Evolutionary conservation across 2,888 invertebrate genomes (phyloP).

Genomic region (Polydrusus tereticollis): DNA sequence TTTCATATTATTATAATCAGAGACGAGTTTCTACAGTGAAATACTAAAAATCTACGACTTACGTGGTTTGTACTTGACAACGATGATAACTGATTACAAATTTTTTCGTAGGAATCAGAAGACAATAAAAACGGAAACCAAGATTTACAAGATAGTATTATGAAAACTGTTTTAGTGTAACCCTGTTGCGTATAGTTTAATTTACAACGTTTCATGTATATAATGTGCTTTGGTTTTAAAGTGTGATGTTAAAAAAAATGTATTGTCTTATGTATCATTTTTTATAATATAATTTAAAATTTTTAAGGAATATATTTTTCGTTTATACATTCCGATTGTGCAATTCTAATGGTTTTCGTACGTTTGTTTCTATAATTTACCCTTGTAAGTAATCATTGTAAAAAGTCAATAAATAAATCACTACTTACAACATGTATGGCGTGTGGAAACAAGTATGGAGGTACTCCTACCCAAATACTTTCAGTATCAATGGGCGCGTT

Average conservation of each 20-base stretch:
- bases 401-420: no score
- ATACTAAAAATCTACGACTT: no score
- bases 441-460: no score
- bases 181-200: not conserved
- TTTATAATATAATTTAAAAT: not conserved
- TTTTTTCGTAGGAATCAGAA: slow-evolving; percentile 1
- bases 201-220: not conserved
- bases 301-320: slow-evolving; percentile 7
- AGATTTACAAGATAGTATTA: slow-evolving; percentile 3
- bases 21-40: no score
- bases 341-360: not conserved
- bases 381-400: not conserved
- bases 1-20: no score
- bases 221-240: not conserved
- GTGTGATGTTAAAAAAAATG: not conserved
- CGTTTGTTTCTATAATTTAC: not conserved
- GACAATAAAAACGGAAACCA: not conserved
- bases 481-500: no score
- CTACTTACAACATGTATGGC: no score
- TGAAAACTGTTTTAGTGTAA: not conserved
- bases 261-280: not conserved
- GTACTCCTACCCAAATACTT: no score
- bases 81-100: no score
- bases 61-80: no score
- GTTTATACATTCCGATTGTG: slow-evolving; percentile 2